These are phyloP conservation scores for Pristionchus exspectatus DNA, from an alignment of 2,888 invertebrate species.

Conservation along the genomic window DNA sequence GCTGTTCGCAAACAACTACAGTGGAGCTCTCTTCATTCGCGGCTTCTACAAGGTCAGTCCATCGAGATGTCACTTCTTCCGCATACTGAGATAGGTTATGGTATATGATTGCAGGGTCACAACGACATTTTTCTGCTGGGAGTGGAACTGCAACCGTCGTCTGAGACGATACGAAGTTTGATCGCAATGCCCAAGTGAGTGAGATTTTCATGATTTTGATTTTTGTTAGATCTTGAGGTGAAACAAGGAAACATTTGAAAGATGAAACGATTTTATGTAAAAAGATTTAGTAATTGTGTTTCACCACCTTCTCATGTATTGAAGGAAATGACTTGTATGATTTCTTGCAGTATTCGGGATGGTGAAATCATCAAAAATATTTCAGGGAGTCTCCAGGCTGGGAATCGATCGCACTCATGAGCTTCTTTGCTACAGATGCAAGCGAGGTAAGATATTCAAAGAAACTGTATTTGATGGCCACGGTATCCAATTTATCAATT, in stretches of 20 bases:
- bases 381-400: constrained; percentile 51
- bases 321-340: no score
- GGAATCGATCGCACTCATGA: constrained; percentile 42
- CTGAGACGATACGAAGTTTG: constrained; percentile 63
- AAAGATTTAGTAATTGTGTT: no score
- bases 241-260: no score
- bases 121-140: constrained; percentile 74
- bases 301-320: no score
- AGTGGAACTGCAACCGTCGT: constrained; percentile 68
- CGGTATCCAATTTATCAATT: neutral
- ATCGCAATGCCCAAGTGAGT: constrained; percentile 58
- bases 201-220: no score
- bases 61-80: neutral
- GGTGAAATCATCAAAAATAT: neutral
- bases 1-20: constrained; percentile 53
- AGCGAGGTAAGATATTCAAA: constrained; percentile 10
- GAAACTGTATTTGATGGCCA: no score
- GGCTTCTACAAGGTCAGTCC: constrained; percentile 70
- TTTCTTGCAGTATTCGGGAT: neutral
- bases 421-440: constrained; percentile 22
- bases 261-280: no score
- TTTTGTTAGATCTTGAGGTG: neutral
- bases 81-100: neutral
- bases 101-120: constrained; percentile 64
- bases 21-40: constrained; percentile 60